Evolutionary conservation across 1,140 invertebrate species (phyloP).

Genomic region (Dryas iulia): DNA sequence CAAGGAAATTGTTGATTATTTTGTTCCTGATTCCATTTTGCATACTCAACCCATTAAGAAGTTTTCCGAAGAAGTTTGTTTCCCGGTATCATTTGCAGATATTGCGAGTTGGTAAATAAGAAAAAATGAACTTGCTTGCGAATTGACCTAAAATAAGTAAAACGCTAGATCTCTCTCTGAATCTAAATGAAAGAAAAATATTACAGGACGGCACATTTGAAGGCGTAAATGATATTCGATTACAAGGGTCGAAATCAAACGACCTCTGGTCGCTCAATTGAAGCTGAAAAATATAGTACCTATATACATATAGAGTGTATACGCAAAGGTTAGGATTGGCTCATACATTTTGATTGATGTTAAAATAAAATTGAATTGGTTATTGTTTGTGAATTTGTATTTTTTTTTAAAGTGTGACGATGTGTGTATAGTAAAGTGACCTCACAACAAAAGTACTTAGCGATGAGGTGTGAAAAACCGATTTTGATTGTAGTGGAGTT

Average conservation of each 20-base stretch:
- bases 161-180: background rate
- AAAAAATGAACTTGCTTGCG: background rate
- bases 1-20: background rate
- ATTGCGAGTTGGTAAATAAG: background rate
- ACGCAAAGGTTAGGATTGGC: background rate
- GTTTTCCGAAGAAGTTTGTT: background rate
- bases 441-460: background rate
- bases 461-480: background rate
- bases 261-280: slow-evolving; percentile 1
- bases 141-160: background rate
- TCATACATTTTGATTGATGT: slow-evolving; percentile 3
- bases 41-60: background rate
- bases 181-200: slow-evolving; percentile 8
- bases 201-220: background rate
- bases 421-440: background rate
- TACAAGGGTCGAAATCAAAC: slow-evolving; percentile 10
- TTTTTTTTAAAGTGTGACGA: background rate
- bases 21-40: background rate
- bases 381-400: background rate
- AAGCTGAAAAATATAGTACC: background rate
- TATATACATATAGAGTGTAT: background rate
- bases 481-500: background rate
- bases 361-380: background rate
- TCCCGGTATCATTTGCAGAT: background rate
- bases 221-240: slow-evolving; percentile 10